phyloP scores from a whole-genome alignment of 2,888 invertebrate genomes.

The Drosophila meridionalis region DNA sequence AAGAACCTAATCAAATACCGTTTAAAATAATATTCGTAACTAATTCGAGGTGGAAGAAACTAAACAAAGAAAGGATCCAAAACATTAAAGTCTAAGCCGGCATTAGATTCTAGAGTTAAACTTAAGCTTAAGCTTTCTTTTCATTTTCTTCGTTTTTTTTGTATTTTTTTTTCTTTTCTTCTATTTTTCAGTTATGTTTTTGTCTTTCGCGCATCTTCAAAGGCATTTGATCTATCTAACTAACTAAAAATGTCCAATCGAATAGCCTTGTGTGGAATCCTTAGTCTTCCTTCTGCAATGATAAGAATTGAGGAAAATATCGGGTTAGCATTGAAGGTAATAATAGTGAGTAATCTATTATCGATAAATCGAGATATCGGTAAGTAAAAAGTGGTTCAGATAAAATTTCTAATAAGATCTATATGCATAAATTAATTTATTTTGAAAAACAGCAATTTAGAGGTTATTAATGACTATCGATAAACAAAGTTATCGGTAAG shows the following conservation, averaged over 20 bases:
- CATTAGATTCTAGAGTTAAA: slow-evolving; percentile 76
- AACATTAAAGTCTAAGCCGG: slow-evolving; percentile 76
- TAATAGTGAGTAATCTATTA: not conserved
- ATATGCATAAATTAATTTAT: no score
- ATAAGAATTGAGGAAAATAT: not conserved
- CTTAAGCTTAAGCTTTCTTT: slow-evolving; percentile 37
- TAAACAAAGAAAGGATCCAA: slow-evolving; percentile 4
- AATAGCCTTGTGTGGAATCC: slow-evolving; percentile 71
- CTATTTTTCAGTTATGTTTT: slow-evolving; percentile 25
- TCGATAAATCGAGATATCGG: not conserved
- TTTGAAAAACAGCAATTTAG: no score
- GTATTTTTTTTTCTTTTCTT: slow-evolving; percentile 33
- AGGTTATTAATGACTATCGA: no score
- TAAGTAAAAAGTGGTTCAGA: no score
- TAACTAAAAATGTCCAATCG: slow-evolving; percentile 74
- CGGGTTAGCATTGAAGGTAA: slow-evolving; percentile 7
- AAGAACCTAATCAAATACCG: slow-evolving; percentile 6
- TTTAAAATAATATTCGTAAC: slow-evolving; percentile 37
- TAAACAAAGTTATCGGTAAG: no score
- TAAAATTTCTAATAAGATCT: no score
- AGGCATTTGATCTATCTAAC: slow-evolving; percentile 81
- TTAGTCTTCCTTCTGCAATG: slow-evolving; percentile 79
- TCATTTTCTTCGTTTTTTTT: slow-evolving; percentile 10
- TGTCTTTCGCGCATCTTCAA: slow-evolving; percentile 73
- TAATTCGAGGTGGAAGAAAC: slow-evolving; percentile 43